These are phyloP conservation scores for Leptobrachium ailaonicum DNA, from an alignment of 2,113 vertebrate species.

Conservation along the genomic window DNA sequence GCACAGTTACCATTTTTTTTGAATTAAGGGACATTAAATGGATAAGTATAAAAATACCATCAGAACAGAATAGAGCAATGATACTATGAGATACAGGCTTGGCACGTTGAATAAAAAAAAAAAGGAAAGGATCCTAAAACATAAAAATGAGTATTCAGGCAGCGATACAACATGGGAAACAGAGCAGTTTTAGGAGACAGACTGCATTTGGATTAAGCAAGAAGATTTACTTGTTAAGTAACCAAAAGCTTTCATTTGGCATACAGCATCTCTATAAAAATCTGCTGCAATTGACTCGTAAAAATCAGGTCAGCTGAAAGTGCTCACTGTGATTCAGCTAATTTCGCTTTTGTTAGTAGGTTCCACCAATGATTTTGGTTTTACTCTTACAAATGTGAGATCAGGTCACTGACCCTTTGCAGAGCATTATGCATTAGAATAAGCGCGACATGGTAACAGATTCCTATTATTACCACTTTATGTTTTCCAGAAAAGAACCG, in stretches of 20 bases:
- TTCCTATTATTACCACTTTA: background rate
- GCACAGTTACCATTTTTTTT: too few relatives aligned
- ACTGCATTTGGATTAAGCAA: conserved; percentile 27
- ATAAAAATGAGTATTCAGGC: too few relatives aligned
- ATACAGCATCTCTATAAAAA: conserved; percentile 20
- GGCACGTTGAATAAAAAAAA: too few relatives aligned
- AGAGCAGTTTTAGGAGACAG: background rate
- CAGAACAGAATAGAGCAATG: too few relatives aligned
- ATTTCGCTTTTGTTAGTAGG: background rate
- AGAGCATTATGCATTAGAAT: too few relatives aligned
- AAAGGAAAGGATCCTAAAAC: too few relatives aligned
- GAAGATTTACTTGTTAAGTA: conserved; percentile 26
- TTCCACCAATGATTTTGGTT: too few relatives aligned
- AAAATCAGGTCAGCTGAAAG: conserved; percentile 29
- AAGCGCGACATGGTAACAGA: background rate
- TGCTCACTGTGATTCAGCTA: conserved; percentile 7
- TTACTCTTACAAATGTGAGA: too few relatives aligned
- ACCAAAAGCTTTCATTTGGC: conserved; percentile 27
- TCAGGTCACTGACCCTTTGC: background rate
- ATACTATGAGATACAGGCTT: too few relatives aligned
- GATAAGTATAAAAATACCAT: too few relatives aligned
- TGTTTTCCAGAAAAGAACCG: background rate
- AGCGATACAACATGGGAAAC: background rate
- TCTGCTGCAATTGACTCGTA: conserved; percentile 7
- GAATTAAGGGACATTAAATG: too few relatives aligned